Conservation (phyloP, 2,113 vertebrate genomes). For the Zeus faber region DNA sequence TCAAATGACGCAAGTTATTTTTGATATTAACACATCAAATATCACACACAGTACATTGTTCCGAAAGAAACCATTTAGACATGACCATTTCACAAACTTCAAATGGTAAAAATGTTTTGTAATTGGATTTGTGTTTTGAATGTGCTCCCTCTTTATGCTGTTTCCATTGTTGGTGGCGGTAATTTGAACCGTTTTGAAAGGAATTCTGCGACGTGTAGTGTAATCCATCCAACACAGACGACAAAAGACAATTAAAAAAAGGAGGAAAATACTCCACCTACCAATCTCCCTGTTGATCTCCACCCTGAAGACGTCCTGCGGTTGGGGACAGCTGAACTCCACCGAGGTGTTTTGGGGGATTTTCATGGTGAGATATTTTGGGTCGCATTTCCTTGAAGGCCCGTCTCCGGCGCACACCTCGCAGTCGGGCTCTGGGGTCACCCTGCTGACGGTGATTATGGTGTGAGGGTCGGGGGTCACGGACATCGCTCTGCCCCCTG, state of each 20-base stretch:
- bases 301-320: conserved; percentile 63
- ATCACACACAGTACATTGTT: no score
- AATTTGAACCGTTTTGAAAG: no score
- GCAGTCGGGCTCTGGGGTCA: conserved; percentile 38
- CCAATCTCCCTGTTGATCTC: conserved; percentile 68
- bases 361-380: conserved; percentile 14
- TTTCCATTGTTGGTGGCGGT: no score
- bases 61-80: no score
- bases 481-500: conserved; percentile 40
- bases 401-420: conserved; percentile 53
- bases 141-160: no score
- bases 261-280: conserved; percentile 16
- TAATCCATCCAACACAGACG: no score
- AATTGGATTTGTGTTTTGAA: no score
- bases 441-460: conserved; percentile 41
- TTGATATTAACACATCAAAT: no score
- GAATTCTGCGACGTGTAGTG: no score
- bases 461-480: conserved; percentile 49
- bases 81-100: no score
- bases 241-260: neutral
- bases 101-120: no score
- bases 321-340: conserved; percentile 67
- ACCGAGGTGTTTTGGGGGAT: conserved; percentile 16
- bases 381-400: conserved; percentile 36
- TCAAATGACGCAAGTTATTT: no score